Evolutionary conservation across 53 echinoderm and acorn worm species (phyloP), one percentile per base, ranked within the genome.

Genomic region (Astropecten irregularis): DNA sequence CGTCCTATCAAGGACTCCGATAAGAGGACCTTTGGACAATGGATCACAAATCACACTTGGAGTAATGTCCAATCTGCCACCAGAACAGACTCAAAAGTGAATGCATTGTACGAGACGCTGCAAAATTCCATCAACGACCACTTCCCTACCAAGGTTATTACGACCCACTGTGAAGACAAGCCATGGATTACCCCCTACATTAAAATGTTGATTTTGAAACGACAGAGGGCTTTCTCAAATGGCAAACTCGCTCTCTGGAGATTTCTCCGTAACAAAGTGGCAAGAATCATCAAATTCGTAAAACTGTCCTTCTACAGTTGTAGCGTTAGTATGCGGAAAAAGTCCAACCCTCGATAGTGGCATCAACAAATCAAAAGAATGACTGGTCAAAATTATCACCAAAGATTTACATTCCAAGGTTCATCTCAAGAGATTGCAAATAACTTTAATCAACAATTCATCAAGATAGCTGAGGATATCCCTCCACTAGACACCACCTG

Each of bases 1-100:
- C 49, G 70, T 13, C 70, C 70, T 26, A 69, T 69, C 14, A 69
- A 27, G n/a, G 69, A 69, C 69, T 69, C 49, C 7, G 70, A 69
- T 49, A 7, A 48, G 19, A 11, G 49, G 49, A 29, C 31, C 22
- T 69, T 69, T 49, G 70, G 70, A 5, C 70, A 31, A 27, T 69
- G 70, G 70, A 69, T 69, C 15, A 28, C 28, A 27, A 69, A 33
- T 30, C 19, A 69, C 40, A 30, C 19, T 15, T 69, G 70, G 70
- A 6, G 5, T 11, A 16, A 29, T 10, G 70, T 69, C 14, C 14
- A 69, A 29, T 13, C 27, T 48, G 70, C 32, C 6, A 21, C 3
- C 13, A 28, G 48, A 26, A 16, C 49, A 30, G 15, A 69, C 3
- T 14, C 27, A 4, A 69, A 69, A 49, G 31, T 49, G 14, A 27